Percentiles rank a stretch among this genome's conserved stretches.
Conservation (phyloP, 2,888 invertebrate species). For the Conus canariensis region DNA sequence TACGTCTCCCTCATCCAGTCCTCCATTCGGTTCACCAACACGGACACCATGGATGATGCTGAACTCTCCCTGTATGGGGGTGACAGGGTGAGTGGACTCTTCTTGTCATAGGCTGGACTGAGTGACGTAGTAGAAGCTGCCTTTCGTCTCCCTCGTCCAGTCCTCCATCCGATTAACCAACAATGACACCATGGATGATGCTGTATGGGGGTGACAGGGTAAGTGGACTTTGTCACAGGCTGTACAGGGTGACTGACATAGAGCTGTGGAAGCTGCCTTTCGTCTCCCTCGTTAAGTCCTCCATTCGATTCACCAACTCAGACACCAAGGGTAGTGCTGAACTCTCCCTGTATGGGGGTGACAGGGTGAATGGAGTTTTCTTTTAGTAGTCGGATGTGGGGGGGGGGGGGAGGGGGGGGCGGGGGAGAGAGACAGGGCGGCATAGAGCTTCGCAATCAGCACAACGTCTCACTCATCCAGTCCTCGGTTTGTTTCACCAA, state of each 20-base stretch:
- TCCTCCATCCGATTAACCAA: conserved; percentile 80
- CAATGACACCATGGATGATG: conserved; percentile 79
- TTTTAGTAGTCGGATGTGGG: conserved; percentile 57
- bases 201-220: conserved; percentile 81
- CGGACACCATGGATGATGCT: conserved; percentile 79
- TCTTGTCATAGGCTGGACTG: conserved; percentile 65
- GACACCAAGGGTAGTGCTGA: conserved; percentile 80
- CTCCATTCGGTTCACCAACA: conserved; percentile 79
- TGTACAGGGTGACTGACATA: conserved; percentile 68
- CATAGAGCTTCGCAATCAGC: no score
- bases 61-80: conserved; percentile 80
- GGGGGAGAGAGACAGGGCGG: no score
- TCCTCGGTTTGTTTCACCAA: no score
- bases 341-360: conserved; percentile 80
- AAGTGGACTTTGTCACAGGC: conserved; percentile 58
- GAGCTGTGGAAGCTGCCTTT: conserved; percentile 80
- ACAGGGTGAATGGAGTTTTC: conserved; percentile 74
- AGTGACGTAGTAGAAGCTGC: conserved; percentile 78
- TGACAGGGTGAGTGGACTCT: conserved; percentile 76
- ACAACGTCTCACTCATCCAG: no score
- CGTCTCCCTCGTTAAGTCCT: conserved; percentile 80
- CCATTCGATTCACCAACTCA: conserved; percentile 79
- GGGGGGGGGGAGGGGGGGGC: no score
- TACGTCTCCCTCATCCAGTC: conserved; percentile 80
- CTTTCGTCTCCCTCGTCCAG: conserved; percentile 69